phyloP scores from a whole-genome alignment of 2,888 invertebrate genomes.

The Drosophila macrospina region DNA sequence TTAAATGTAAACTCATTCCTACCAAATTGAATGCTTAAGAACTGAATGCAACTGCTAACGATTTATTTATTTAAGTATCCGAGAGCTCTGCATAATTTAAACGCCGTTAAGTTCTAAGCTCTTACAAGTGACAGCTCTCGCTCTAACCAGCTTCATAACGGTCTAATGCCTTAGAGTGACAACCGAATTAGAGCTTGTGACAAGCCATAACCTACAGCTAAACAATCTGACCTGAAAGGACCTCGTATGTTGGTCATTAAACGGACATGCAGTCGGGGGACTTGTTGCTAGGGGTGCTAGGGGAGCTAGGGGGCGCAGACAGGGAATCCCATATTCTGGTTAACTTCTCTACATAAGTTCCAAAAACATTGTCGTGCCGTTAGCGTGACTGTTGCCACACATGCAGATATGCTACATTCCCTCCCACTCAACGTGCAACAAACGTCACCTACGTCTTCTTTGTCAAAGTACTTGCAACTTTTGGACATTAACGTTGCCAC shows the following conservation, averaged over 20 bases:
- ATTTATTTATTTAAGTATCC: background rate
- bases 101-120: background rate
- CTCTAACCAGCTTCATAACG: background rate
- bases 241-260: background rate
- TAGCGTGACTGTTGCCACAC: constrained; percentile 19
- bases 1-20: no score
- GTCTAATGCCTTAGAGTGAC: constrained; percentile 8
- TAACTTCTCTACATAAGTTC: background rate
- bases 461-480: constrained; percentile 59
- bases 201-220: constrained; percentile 3
- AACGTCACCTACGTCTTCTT: constrained; percentile 17
- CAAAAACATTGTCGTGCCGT: constrained; percentile 16
- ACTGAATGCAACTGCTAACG: no score
- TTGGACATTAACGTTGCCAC: constrained; percentile 36
- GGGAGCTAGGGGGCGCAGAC: background rate
- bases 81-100: background rate
- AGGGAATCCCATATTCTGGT: background rate
- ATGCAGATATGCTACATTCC: constrained; percentile 22
- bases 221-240: background rate
- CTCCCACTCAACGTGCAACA: constrained; percentile 7
- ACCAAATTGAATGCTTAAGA: no score
- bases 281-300: constrained; percentile 20
- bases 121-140: background rate
- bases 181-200: constrained; percentile 14
- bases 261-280: background rate